Base-by-base conservation (phyloP, 2,113 vertebrate species). In the Scopus umbretta region DNA sequence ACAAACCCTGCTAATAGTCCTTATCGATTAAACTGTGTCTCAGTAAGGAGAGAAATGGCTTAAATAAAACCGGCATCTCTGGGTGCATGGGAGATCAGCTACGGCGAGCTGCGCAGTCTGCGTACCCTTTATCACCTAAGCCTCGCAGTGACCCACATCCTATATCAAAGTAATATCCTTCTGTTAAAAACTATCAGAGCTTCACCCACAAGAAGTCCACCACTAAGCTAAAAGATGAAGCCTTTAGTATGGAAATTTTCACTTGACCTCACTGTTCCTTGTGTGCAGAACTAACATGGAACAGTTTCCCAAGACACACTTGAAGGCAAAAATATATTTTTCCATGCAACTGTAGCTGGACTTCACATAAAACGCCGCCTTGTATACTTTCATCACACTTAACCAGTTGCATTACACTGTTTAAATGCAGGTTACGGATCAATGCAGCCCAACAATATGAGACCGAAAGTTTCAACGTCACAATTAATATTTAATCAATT, bases 401-500 rank as follows among this genome's bases (percentile, higher is more conserved):
- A 94, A 93, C 65, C 72, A 86, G 55, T 32, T 52, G 32, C 82
- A 89, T 80, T 34, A 62, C 13, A 0, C n/a, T 73, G 20, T 40
- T 90, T 34, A 81, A 93, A 84, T 4, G 42, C 66, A 89, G 50
- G 29, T 43, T 96, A 65, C 3, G 52, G 93, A 80, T 90, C 66
- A 78, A 29, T n/a, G 82, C 74, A 83, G 82, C 47, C 80, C 89
- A 86, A 75, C 13, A 18, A 63, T 55, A 76, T 1, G 4, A 86
- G 42, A 47, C 34, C 36, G 32, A 96, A 66, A 43, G 43, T 36
- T 50, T 75, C 89, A 49, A 59, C 22, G 84, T 91, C 76, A 80
- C 74, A 86, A 93, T 96, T 94, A 94, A 90, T 90, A 96, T 83
- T 97, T 96, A 89, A 94, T 90, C 68, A 90, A 91, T 85, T 40